Evolutionary conservation across 2,113 vertebrate genomes (phyloP), one percentile per base, ranked within the genome.

Genomic region (Tachuris rubrigastra): DNA sequence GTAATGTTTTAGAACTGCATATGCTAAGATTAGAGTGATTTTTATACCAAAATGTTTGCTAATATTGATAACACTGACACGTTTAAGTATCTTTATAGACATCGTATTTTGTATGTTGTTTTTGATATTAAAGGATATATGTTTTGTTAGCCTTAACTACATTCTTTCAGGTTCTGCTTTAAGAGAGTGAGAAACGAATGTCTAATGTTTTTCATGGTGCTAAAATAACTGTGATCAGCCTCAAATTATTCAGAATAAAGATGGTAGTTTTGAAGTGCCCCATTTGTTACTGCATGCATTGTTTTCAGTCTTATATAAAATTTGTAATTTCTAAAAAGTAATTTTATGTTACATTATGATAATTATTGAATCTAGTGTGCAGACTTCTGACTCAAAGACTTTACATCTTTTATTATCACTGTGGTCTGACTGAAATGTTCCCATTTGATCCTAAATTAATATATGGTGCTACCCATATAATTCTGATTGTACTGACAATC

Each of bases 191-290:
- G 82, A 88, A 96, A 89, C 60, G 47, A 77, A 89, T 87, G 77
- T 95, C 41, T 46, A 21, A 79, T 92, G 55, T 92, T 87, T 66
- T 76, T 63, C 3, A 42, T 96, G 88, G 93, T 97, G 95, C 93
- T 94, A 89, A 90, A 91, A 33, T 87, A 94, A 92, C 73, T 94
- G 95, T 93, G 92, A 94, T 88, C 59, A 55, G 58, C 37, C 74
- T 86, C 89, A 73, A 87, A 84, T 94, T 55, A 79, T 14, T 75
- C 82, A 65, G 89, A 96, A 96, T 96, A 96, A 96, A 96, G 62
- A 58, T 58, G 47, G 20, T 65, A 65, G 52, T 71, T 93, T 17
- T 50, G 22, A 91, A 89, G 53, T 83, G 63, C 66, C 44, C 87
- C 1, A 3, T 68, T 95, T 86, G 60, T 79, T 91, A 71, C 62